Percentiles rank a stretch among this genome's conserved stretches.
Conservation (phyloP, 2,113 vertebrate species). For the Cephalopholis sonnerati region DNA sequence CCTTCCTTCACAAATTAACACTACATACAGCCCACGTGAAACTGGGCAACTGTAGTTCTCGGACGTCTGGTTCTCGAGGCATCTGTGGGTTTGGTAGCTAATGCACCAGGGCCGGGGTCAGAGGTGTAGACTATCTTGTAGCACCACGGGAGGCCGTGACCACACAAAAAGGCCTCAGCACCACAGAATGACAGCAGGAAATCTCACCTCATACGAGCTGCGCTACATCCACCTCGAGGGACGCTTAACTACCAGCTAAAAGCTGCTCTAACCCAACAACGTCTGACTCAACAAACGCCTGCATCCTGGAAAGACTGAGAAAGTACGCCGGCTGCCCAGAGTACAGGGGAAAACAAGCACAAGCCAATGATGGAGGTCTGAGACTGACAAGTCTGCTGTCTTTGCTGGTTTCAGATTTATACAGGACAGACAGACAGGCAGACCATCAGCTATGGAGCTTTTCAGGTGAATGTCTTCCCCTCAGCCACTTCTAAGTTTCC, state of each 20-base stretch:
- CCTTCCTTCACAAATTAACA: constrained; percentile 5
- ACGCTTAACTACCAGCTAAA: constrained; percentile 32
- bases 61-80: constrained; percentile 46
- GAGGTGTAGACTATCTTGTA: constrained; percentile 75
- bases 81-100: constrained; percentile 62
- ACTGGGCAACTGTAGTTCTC: constrained; percentile 28
- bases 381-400: constrained; percentile 73
- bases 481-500: constrained; percentile 21
- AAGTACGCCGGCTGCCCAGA: constrained; percentile 36
- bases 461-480: constrained; percentile 32
- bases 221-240: constrained; percentile 39
- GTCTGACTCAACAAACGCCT: constrained; percentile 14
- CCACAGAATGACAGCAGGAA: constrained; percentile 76
- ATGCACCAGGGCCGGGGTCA: constrained; percentile 55
- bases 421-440: constrained; percentile 79
- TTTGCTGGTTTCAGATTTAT: constrained; percentile 84
- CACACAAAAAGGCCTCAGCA: constrained; percentile 73
- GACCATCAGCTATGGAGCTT: constrained; percentile 59
- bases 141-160: constrained; percentile 76
- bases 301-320: constrained; percentile 28
- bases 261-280: constrained; percentile 46
- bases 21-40: constrained; percentile 4
- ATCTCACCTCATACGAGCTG: constrained; percentile 54
- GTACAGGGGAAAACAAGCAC: constrained; percentile 23
- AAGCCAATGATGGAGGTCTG: constrained; percentile 56